Conservation (phyloP, 2,888 invertebrate genomes). For the Melieria crassipennis region DNA sequence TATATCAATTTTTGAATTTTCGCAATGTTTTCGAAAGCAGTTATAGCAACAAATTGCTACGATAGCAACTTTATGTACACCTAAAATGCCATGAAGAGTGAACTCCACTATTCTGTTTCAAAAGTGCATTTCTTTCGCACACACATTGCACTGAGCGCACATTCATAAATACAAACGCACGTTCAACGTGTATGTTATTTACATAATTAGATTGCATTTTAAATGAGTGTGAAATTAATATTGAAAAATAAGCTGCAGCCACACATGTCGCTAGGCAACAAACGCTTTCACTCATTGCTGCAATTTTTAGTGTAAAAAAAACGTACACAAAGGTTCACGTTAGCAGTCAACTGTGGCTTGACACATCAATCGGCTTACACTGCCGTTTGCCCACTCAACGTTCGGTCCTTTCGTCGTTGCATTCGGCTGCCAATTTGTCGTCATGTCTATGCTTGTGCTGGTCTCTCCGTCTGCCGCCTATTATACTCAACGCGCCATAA, state of each 20-base stretch:
- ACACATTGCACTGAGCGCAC: not conserved
- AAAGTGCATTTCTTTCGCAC: not conserved
- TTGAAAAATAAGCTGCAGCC: not conserved
- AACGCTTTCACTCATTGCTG: not conserved
- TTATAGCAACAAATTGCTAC: too few relatives aligned
- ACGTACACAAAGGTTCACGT: not conserved
- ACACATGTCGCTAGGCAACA: not conserved
- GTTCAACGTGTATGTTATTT: not conserved
- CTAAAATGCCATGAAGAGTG: too few relatives aligned
- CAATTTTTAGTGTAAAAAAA: not conserved
- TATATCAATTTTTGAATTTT: too few relatives aligned
- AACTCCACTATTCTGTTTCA: too few relatives aligned
- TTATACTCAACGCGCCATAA: conserved; percentile 46
- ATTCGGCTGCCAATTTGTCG: conserved; percentile 3
- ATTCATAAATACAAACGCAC: too few relatives aligned
- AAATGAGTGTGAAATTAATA: conserved; percentile 27
- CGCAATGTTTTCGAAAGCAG: too few relatives aligned
- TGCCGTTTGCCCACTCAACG: not conserved
- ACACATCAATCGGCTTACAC: too few relatives aligned
- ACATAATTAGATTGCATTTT: not conserved
- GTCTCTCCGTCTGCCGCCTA: conserved; percentile 35
- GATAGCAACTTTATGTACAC: too few relatives aligned
- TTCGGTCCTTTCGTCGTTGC: not conserved
- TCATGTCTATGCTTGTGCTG: not conserved
- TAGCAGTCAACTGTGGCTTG: too few relatives aligned